These are phyloP conservation scores for Engraulis encrasicolus DNA, from an alignment of 2,113 vertebrate species.

Conservation along the genomic window DNA sequence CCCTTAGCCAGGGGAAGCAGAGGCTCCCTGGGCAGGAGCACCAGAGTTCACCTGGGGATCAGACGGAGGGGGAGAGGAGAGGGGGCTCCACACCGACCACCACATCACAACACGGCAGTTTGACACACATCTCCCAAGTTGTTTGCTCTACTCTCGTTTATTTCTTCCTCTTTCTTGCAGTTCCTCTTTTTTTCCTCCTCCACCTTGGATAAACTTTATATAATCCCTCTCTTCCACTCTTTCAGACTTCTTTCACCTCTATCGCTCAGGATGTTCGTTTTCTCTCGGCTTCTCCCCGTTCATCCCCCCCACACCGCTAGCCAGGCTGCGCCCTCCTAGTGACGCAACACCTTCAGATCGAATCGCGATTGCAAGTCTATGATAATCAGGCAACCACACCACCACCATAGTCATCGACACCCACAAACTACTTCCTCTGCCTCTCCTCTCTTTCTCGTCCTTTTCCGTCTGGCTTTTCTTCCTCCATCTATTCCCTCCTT, in stretches of 20 bases:
- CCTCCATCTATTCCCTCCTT: too few species aligned
- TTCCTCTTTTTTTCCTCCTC: neutral
- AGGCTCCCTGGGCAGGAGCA: neutral
- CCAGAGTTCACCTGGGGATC: neutral
- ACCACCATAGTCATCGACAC: neutral
- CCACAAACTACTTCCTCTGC: neutral
- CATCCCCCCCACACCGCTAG: neutral
- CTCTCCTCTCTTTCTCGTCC: neutral
- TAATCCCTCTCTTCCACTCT: neutral
- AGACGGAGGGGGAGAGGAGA: too few species aligned
- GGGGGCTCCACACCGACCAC: neutral
- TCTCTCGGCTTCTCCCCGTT: neutral
- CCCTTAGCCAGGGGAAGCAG: neutral
- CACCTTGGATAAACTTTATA: neutral
- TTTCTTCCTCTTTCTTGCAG: neutral
- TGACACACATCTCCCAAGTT: neutral
- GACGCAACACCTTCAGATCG: too few species aligned
- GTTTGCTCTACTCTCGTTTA: neutral
- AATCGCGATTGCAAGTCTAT: too few species aligned
- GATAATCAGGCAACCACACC: neutral
- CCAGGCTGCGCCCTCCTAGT: too few species aligned
- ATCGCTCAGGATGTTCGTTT: too few species aligned
- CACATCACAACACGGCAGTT: neutral
- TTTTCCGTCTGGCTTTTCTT: too few species aligned
- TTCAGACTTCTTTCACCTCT: neutral